Conservation (phyloP, 2,797 vertebrate genomes). For the Xerus rutilus region DNA sequence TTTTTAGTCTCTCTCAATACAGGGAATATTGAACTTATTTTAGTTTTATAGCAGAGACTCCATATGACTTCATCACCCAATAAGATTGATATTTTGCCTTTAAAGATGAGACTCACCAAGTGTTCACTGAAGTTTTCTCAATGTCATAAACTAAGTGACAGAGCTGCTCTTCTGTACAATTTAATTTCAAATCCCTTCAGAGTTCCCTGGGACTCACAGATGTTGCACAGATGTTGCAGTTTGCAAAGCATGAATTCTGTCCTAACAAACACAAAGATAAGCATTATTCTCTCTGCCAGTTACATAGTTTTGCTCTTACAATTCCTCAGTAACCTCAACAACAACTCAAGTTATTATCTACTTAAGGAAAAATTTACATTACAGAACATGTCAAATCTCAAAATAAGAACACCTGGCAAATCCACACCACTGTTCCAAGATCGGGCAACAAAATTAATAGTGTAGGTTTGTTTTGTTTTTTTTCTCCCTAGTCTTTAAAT, state of each 20-base stretch:
- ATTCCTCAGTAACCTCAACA: not conserved
- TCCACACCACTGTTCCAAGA: not conserved
- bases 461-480: too few species aligned
- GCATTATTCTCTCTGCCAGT: conserved; percentile 29
- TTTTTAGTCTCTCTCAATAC: not conserved
- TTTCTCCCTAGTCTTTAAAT: not conserved
- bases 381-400: not conserved
- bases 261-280: conserved; percentile 1
- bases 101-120: not conserved
- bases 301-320: not conserved
- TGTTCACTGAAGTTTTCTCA: not conserved
- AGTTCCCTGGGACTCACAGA: conserved; percentile 13
- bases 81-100: not conserved
- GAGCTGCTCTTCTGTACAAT: not conserved
- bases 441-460: not conserved
- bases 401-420: not conserved
- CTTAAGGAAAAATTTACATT: not conserved
- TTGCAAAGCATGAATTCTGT: not conserved
- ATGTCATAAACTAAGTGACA: not conserved
- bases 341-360: not conserved
- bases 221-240: not conserved
- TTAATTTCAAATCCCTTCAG: not conserved
- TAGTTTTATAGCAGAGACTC: not conserved
- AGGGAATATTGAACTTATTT: not conserved
- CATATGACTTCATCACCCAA: too few species aligned